phyloP scores from a whole-genome alignment of 2,888 invertebrate species.

The Marasmarcha lunaedactyla region DNA sequence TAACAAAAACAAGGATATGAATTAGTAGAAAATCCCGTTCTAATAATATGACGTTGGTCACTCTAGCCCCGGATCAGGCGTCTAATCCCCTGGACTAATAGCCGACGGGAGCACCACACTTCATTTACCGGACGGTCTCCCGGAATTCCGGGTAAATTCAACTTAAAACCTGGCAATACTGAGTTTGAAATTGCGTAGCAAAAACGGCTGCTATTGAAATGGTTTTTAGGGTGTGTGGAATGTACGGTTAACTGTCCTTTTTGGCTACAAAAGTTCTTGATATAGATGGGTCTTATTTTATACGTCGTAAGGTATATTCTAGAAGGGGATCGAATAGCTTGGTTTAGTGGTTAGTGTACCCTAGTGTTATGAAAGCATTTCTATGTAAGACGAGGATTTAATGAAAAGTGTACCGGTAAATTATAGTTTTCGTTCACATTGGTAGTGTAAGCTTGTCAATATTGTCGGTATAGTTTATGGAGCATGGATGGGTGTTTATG shows the following conservation, averaged over 20 bases:
- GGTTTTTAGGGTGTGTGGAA: background rate
- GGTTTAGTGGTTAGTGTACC: slow-evolving; percentile 12
- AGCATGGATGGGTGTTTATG: too few species aligned
- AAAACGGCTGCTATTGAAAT: background rate
- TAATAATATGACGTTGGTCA: slow-evolving; percentile 62
- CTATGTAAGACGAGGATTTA: slow-evolving; percentile 66
- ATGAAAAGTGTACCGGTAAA: slow-evolving; percentile 40
- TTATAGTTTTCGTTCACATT: slow-evolving; percentile 25
- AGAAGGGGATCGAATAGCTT: too few species aligned
- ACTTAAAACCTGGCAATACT: background rate
- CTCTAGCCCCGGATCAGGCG: slow-evolving; percentile 52
- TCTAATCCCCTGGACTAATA: slow-evolving; percentile 64
- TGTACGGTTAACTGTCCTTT: background rate
- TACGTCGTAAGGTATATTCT: too few species aligned
- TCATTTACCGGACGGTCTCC: slow-evolving; percentile 16
- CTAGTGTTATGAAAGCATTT: slow-evolving; percentile 64
- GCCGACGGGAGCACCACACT: slow-evolving; percentile 30
- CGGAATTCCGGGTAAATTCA: background rate
- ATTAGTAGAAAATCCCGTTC: slow-evolving; percentile 57
- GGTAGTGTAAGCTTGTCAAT: too few species aligned
- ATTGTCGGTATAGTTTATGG: too few species aligned
- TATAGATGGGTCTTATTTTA: too few species aligned
- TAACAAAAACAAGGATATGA: slow-evolving; percentile 26
- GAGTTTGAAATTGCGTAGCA: background rate
- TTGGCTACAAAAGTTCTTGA: background rate